Conservation (phyloP, 2,113 vertebrate species). For the Platanista minor region DNA sequence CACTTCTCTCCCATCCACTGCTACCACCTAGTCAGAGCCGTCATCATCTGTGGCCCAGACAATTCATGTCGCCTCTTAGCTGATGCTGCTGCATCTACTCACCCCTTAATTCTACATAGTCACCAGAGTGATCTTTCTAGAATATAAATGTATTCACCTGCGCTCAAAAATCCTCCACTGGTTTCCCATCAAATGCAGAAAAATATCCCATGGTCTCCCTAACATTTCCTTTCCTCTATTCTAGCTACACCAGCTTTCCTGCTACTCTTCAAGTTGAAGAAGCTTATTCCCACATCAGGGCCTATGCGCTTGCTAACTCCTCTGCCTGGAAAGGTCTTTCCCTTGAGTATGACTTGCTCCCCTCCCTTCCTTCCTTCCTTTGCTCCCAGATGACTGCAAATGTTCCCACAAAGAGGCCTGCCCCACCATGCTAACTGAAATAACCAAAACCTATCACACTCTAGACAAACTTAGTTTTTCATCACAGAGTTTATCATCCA, state of each 20-base stretch:
- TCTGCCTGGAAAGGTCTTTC: neutral
- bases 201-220: neutral
- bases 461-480: neutral
- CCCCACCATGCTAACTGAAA: neutral
- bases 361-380: neutral
- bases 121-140: neutral
- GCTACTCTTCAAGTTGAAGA: neutral
- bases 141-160: neutral
- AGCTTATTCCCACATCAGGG: no score
- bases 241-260: neutral
- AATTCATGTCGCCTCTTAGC: neutral
- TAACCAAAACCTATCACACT: neutral
- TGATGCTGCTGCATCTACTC: neutral
- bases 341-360: neutral
- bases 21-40: neutral
- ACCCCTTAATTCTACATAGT: neutral
- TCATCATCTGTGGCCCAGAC: neutral
- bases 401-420: neutral
- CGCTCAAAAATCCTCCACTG: neutral
- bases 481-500: neutral
- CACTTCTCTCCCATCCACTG: neutral
- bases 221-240: neutral
- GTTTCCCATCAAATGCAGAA: neutral
- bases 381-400: neutral
- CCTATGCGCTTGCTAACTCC: neutral